Percentiles rank a stretch among this genome's conserved stretches.
These are phyloP conservation scores for Cettia cetti DNA, from an alignment of 2,113 vertebrate species.

Conservation along the genomic window DNA sequence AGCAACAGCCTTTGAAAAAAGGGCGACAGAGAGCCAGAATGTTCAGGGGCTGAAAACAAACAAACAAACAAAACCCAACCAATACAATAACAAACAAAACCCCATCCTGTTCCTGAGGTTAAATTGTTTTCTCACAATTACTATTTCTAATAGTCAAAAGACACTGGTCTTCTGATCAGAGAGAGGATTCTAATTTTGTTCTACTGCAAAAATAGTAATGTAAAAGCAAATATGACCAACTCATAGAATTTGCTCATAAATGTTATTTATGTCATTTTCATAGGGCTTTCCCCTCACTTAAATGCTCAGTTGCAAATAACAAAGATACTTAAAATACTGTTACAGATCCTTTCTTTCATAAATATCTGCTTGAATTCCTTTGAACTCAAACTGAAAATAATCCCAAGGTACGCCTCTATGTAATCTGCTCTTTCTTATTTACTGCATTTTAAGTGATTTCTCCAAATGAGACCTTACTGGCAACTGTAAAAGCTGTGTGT, in stretches of 20 bases:
- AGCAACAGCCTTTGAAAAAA: neutral
- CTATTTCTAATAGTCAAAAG: neutral
- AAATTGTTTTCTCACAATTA: neutral
- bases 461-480: neutral
- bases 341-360: neutral
- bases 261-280: neutral
- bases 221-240: neutral
- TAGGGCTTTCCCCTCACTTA: neutral
- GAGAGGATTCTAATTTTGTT: neutral
- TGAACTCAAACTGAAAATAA: neutral
- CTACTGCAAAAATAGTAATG: neutral
- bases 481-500: neutral
- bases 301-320: neutral
- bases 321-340: neutral
- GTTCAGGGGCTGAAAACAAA: neutral
- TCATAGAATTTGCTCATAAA: neutral
- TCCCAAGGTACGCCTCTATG: neutral
- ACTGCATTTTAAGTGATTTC: neutral
- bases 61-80: neutral
- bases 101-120: neutral
- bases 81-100: neutral
- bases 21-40: neutral
- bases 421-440: neutral
- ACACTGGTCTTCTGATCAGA: neutral
- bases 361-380: neutral